phyloP scores from a whole-genome alignment of 2,113 vertebrate species.

The Gulo gulo region DNA sequence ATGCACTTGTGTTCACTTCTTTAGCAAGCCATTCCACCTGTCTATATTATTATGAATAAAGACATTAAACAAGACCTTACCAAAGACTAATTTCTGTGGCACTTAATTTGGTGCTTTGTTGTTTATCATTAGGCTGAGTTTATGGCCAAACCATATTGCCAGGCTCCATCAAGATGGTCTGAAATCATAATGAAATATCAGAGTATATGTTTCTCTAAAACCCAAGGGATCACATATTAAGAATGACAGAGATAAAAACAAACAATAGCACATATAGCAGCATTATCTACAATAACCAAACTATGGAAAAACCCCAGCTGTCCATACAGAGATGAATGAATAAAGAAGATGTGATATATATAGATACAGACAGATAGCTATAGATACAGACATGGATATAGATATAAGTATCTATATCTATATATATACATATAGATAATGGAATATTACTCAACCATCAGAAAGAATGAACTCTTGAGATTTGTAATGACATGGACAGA shows the following conservation, averaged over 20 bases:
- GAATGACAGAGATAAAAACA: not conserved
- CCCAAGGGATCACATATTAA: not conserved
- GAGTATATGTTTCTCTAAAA: not conserved
- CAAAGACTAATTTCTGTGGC: not conserved
- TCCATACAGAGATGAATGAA: not conserved
- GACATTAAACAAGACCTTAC: not conserved
- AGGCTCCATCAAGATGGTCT: not conserved
- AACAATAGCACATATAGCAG: not conserved
- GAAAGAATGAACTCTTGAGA: not conserved
- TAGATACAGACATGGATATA: too few species aligned
- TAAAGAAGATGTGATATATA: not conserved
- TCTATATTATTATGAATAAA: not conserved
- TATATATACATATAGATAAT: too few species aligned
- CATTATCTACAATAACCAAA: not conserved
- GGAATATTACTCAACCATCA: not conserved
- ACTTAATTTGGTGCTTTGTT: not conserved
- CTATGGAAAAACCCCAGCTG: not conserved
- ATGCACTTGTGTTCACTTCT: not conserved
- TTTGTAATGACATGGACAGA: not conserved
- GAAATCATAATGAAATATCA: not conserved
- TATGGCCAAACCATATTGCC: not conserved
- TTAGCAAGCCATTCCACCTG: not conserved
- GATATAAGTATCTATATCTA: too few species aligned
- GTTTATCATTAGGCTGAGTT: not conserved
- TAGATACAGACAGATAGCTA: too few species aligned